These are phyloP conservation scores for Antheraea mylitta DNA, from an alignment of 1,140 invertebrate species.

Conservation along the genomic window DNA sequence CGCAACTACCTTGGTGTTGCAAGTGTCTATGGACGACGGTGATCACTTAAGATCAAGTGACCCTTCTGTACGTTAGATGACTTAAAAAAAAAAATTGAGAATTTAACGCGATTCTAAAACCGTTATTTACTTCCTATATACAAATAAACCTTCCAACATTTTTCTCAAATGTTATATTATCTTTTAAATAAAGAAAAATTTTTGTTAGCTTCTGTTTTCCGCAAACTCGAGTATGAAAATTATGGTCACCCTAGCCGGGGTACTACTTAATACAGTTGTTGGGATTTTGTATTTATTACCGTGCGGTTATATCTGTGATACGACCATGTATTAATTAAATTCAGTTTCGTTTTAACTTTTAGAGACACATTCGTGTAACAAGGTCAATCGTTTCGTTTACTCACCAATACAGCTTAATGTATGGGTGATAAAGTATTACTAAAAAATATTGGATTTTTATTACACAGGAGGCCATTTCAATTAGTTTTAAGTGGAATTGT, in stretches of 20 bases:
- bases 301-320: background rate
- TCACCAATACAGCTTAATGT: background rate
- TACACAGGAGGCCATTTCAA: background rate
- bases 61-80: too few relatives aligned
- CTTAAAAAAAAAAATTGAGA: too few relatives aligned
- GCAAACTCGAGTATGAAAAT: background rate
- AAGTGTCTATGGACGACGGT: too few relatives aligned
- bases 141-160: too few relatives aligned
- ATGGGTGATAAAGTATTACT: background rate
- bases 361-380: constrained; percentile 8
- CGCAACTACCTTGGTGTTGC: too few relatives aligned
- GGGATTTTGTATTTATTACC: constrained; percentile 1
- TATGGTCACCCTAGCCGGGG: background rate
- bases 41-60: too few relatives aligned
- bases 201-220: background rate
- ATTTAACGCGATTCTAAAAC: too few relatives aligned
- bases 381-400: constrained; percentile 1
- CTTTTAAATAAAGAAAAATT: too few relatives aligned
- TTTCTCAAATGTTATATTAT: too few relatives aligned
- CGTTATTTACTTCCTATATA: too few relatives aligned
- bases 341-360: background rate
- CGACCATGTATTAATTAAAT: background rate
- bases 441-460: constrained; percentile 1
- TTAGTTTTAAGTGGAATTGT: too few relatives aligned
- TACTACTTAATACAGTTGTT: background rate